A percentile compares a stretch with the other conserved stretches of the same genome.
These are phyloP conservation scores for Psittacula derbiana DNA, from an alignment of 2,797 vertebrate species.

Conservation along the genomic window DNA sequence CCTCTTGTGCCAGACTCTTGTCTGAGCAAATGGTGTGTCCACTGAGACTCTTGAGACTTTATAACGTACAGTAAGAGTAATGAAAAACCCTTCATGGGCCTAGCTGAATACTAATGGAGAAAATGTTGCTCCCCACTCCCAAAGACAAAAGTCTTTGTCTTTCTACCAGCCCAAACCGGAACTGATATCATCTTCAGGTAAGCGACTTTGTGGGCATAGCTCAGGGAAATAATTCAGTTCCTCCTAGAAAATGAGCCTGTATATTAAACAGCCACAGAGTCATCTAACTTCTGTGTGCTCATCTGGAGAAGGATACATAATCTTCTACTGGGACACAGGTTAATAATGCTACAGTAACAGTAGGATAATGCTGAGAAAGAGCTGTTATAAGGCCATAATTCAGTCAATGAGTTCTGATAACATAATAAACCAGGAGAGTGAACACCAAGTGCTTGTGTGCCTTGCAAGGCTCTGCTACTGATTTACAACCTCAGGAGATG, in stretches of 20 bases:
- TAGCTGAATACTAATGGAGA: neutral
- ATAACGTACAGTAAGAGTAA: neutral
- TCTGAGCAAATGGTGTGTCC: neutral
- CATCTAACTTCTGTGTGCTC: neutral
- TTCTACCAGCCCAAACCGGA: neutral
- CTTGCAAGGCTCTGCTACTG: slow-evolving; percentile 27
- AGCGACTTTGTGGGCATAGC: neutral
- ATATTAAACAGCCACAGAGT: neutral
- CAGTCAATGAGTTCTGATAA: slow-evolving; percentile 57
- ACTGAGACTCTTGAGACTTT: neutral
- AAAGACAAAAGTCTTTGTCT: neutral
- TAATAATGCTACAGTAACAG: neutral
- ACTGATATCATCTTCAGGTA: neutral
- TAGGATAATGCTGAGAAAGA: slow-evolving; percentile 22
- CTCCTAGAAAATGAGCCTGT: neutral
- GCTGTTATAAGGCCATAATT: slow-evolving; percentile 53
- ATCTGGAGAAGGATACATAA: neutral
- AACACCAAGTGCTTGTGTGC: slow-evolving; percentile 1
- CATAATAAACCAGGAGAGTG: slow-evolving; percentile 42
- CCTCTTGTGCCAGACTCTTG: neutral
- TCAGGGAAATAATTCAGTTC: neutral
- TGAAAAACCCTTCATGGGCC: neutral
- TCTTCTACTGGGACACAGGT: slow-evolving; percentile 7
- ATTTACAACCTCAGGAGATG: slow-evolving; percentile 51
- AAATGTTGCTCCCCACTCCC: neutral